A percentile compares a stretch with the other conserved stretches of the same genome.
phyloP scores from a whole-genome alignment of 1,140 invertebrate genomes.

The Drosophila yakuba region DNA sequence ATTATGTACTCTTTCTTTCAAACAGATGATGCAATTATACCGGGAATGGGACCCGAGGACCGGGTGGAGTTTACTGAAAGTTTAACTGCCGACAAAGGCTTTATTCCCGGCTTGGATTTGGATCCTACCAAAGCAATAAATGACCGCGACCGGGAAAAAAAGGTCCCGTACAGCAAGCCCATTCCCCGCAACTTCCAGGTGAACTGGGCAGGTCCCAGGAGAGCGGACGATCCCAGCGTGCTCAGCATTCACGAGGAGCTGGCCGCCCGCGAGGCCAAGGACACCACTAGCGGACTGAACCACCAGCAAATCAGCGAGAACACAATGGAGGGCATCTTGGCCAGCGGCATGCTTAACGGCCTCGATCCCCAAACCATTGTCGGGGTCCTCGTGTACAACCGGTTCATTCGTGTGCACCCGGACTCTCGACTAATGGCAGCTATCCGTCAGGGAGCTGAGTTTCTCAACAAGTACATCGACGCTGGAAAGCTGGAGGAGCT shows the following conservation, averaged over 20 bases:
- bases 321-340: conserved; percentile 89
- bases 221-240: conserved; percentile 84
- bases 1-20: too few species aligned
- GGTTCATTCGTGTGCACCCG: conserved; percentile 90
- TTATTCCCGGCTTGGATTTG: conserved; percentile 95
- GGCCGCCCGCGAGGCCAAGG: conserved; percentile 83
- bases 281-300: conserved; percentile 87
- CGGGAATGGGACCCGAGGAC: conserved; percentile 95
- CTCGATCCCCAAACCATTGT: conserved; percentile 91
- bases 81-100: conserved; percentile 86
- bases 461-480: conserved; percentile 90
- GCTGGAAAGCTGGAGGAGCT: conserved; percentile 92
- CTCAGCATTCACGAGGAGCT: conserved; percentile 75
- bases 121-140: conserved; percentile 87
- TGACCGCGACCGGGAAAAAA: conserved; percentile 91
- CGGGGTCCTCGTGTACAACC: conserved; percentile 88
- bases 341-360: conserved; percentile 86
- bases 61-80: conserved; percentile 89
- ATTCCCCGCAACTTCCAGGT: conserved; percentile 98
- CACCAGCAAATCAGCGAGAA: conserved; percentile 89
- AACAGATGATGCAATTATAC: conserved; percentile 92
- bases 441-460: conserved; percentile 90
- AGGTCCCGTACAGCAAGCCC: conserved; percentile 96
- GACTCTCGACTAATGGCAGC: conserved; percentile 90
- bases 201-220: conserved; percentile 94